A percentile compares a stretch with the other conserved stretches of the same genome.
phyloP scores from a whole-genome alignment of 2,113 vertebrate species.

The Malaclemys terrapin region DNA sequence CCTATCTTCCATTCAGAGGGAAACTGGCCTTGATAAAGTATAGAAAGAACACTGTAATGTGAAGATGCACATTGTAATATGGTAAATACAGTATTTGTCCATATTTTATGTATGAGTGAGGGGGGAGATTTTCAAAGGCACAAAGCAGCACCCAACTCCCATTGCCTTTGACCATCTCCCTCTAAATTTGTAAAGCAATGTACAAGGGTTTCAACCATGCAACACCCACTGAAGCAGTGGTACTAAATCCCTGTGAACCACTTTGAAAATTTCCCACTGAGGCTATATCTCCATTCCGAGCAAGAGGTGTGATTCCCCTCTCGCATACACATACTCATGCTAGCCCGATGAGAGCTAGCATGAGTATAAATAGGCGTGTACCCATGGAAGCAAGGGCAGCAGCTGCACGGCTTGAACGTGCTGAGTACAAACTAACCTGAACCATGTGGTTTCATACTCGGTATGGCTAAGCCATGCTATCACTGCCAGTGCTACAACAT shows the following conservation, averaged over 20 bases:
- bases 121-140: not conserved
- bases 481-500: not conserved
- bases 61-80: not conserved
- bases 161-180: not conserved
- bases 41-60: constrained; percentile 19
- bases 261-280: constrained; percentile 27
- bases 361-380: not conserved
- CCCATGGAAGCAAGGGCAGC: too few relatives aligned
- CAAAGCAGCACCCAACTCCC: not conserved
- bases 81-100: constrained; percentile 40
- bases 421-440: not conserved
- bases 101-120: constrained; percentile 29
- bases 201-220: constrained; percentile 14
- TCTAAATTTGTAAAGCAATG: constrained; percentile 49
- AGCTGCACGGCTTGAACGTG: not conserved
- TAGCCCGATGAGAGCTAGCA: not conserved
- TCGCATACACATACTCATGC: not conserved
- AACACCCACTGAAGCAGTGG: not conserved
- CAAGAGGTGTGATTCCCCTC: not conserved
- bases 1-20: not conserved
- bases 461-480: not conserved
- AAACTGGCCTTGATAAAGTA: constrained; percentile 51
- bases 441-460: not conserved
- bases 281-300: not conserved
- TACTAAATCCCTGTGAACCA: not conserved